A percentile compares a stretch with the other conserved stretches of the same genome.
Conservation (phyloP, 1,140 invertebrate species). For the Drosophila parabipectinata region DNA sequence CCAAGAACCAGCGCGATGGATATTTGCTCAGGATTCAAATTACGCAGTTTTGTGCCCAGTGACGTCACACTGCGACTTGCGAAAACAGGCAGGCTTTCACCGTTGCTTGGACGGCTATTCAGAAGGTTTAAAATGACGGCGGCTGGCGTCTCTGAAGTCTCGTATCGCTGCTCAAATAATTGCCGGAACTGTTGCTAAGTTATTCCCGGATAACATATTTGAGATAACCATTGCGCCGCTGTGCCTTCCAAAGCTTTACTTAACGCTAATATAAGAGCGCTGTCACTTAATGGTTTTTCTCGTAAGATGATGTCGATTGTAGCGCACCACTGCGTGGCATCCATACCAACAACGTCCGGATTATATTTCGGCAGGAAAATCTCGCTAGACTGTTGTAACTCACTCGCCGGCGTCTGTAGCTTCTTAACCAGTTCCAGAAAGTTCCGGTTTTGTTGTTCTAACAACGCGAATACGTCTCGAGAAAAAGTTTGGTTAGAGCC, state of each 20-base stretch:
- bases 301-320: background rate
- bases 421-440: too few species aligned
- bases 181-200: slow-evolving; percentile 14
- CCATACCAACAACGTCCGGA: background rate
- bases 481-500: too few species aligned
- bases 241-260: background rate
- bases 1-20: background rate
- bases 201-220: background rate
- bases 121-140: background rate
- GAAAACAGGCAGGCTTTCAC: background rate
- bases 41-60: slow-evolving; percentile 5
- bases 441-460: too few species aligned
- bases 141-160: slow-evolving; percentile 9
- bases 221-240: background rate
- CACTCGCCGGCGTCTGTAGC: too few species aligned
- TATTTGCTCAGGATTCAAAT: slow-evolving; percentile 5
- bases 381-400: too few species aligned
- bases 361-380: too few species aligned
- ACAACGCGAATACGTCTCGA: too few species aligned
- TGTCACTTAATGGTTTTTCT: background rate
- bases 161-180: slow-evolving; percentile 14
- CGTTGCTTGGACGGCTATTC: background rate
- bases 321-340: background rate
- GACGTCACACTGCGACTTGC: background rate
- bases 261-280: background rate